Base-by-base conservation (phyloP, 2,888 invertebrate species). In the Noctuana brunneofusca region DNA sequence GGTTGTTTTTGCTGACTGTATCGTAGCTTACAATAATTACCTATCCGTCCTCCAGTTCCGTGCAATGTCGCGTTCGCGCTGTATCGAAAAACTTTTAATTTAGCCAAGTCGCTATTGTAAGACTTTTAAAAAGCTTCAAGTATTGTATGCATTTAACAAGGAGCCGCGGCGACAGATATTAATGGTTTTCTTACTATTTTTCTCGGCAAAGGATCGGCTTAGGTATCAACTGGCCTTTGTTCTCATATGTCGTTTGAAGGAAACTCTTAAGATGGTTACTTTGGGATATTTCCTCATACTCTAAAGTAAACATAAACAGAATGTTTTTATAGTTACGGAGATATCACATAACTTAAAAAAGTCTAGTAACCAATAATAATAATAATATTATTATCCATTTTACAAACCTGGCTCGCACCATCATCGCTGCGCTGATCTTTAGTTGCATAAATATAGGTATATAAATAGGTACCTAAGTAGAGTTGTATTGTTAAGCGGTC, bases 121-220 rank as follows among this genome's bases (percentile, higher is more conserved):
- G 86, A 86, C 87, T 89, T 90, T 86, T 89, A 88, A 89, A 91
- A 89, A 89, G 87, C 87, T 85, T 81, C 88, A 83, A 89, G 89
- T 90, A 91, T 91, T 91, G 90, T 90, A 90, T 91, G 90, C 90
- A 89, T 89, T 88, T 90, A 91, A 90, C 90, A 90, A 91, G 90
- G 87, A 89, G 83, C 82, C 79, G 74, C 79, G 70, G 83, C 79
- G 89, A 90, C 89, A 89, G 89, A 79, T 90, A 90, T 89, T 87
- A 89, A 91, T 91, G 89, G 86, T 73, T 84, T 86, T 83, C 78
- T 84, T 85, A 87, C 90, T 89, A 91, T 91, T 90, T 89, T 89
- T 89, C 90, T 88, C 86, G 77, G 80, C 87, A 80, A 85, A 87
- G 87, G 87, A 88, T 86, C 87, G 84, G 83, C 83, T 83, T 84